Evolutionary conservation across 2,797 vertebrate genomes (phyloP).

Genomic region (Dipus sagitta): DNA sequence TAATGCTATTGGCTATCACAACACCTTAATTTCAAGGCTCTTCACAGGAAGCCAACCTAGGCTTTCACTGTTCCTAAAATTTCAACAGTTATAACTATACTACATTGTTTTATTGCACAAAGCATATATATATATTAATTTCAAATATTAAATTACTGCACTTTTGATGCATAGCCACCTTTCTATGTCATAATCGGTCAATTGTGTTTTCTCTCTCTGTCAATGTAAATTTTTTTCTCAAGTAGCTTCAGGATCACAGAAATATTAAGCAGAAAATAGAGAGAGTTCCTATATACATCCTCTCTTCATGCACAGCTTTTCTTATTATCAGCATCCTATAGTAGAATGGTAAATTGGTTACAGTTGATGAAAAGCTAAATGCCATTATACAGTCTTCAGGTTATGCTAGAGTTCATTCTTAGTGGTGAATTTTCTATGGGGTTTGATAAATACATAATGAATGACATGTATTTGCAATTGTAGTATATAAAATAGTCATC

Average conservation of each 20-base stretch:
- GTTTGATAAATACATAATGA: neutral
- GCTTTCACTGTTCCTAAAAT: slow-evolving; percentile 20
- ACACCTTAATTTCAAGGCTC: neutral
- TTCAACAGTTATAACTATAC: neutral
- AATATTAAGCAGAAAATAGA: neutral
- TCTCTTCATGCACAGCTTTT: neutral
- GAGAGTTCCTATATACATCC: neutral
- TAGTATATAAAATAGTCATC: neutral
- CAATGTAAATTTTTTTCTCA: neutral
- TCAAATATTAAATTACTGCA: neutral
- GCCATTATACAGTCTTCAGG: neutral
- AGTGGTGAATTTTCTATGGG: neutral
- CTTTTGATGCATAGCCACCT: neutral
- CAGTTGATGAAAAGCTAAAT: neutral
- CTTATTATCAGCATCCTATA: neutral
- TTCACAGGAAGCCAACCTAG: neutral
- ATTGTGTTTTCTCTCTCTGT: neutral
- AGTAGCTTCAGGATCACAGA: slow-evolving; percentile 7
- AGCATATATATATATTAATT: neutral
- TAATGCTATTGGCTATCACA: neutral
- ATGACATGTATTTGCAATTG: neutral
- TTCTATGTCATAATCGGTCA: neutral
- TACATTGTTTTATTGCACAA: neutral
- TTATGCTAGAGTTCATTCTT: neutral
- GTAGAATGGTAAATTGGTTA: neutral